These are phyloP conservation scores for Phrynocephalus forsythii DNA, from an alignment of 2,797 vertebrate genomes.

Conservation along the genomic window DNA sequence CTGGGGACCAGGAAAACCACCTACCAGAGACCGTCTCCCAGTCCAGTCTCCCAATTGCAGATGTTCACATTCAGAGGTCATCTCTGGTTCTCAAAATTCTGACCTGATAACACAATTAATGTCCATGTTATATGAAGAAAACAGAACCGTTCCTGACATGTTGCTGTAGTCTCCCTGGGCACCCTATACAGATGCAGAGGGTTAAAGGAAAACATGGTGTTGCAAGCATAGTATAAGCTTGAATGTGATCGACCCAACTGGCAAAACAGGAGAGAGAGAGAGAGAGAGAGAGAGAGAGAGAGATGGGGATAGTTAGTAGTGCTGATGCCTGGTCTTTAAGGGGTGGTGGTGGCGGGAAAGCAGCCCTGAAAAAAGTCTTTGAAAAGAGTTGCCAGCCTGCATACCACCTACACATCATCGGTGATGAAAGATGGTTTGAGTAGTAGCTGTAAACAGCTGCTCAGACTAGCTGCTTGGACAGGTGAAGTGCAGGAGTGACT, in stretches of 20 bases:
- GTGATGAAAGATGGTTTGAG: neutral
- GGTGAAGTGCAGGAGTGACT: neutral
- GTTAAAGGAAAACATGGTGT: neutral
- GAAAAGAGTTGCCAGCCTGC: neutral
- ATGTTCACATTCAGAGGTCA: neutral
- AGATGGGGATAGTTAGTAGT: neutral
- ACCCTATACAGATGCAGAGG: neutral
- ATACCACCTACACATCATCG: neutral
- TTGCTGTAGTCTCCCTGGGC: neutral
- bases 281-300: neutral
- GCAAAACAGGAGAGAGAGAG: neutral
- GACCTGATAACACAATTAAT: neutral
- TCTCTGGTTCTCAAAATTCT: neutral
- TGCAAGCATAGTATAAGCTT: neutral
- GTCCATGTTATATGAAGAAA: neutral
- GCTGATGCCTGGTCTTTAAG: neutral
- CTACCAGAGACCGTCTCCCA: too few species aligned
- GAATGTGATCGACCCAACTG: neutral
- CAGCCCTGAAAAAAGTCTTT: neutral
- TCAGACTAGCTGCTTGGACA: neutral
- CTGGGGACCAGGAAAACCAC: neutral
- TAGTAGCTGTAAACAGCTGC: neutral
- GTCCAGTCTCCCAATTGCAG: neutral
- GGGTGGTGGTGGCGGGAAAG: neutral
- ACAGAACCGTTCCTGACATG: neutral